Evolutionary conservation across 2,888 invertebrate species (phyloP), one percentile per base, ranked within the genome.

Genomic region (Rotaria sp.): DNA sequence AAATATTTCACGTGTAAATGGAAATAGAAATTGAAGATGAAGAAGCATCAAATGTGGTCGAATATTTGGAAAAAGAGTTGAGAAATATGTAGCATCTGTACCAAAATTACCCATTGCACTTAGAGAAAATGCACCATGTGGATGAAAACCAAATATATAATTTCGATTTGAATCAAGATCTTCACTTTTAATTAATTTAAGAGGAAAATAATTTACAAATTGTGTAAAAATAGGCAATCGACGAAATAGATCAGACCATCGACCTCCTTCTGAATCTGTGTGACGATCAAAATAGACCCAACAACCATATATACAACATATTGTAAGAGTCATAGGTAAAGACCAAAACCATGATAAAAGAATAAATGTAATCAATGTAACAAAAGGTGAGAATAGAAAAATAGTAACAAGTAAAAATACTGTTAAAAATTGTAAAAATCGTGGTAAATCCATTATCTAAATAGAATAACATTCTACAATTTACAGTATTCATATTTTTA

Each of bases 51-150:
- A 88, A 88, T 90, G 90, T 2, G 92, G 90, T 24, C 88, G 89
- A 24, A 93, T 90, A 13, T 92, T 92, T 41, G 92, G 92, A 88
- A 92, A 92, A 57, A 89, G 86, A 85, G 91, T 88, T 84, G 90
- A 90, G 88, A 92, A 92, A 30, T 91, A 90, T 1, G 91, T 91
- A 24, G 90, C 92, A 88, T 92, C 94, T 0, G 95, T 94, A 0
- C 93, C 94, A 91, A 97, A 96, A 74, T 94, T 94, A 0, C 93
- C 93, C 88, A 95, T 94, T 0, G 94, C 93, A 0, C 96, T 96
- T 41, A 94, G 93, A 85, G 95, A 94, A n/a, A 97, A 92, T 0
- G 96, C 92, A 1, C 97, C 97, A 91, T 97, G 97, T 0, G 97
- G 97, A 91, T 95, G 96, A 87, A 94, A 94, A 13, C 96, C 95